These are phyloP conservation scores for Spilogale gracilis DNA, from an alignment of 2,113 vertebrate species.

Conservation along the genomic window DNA sequence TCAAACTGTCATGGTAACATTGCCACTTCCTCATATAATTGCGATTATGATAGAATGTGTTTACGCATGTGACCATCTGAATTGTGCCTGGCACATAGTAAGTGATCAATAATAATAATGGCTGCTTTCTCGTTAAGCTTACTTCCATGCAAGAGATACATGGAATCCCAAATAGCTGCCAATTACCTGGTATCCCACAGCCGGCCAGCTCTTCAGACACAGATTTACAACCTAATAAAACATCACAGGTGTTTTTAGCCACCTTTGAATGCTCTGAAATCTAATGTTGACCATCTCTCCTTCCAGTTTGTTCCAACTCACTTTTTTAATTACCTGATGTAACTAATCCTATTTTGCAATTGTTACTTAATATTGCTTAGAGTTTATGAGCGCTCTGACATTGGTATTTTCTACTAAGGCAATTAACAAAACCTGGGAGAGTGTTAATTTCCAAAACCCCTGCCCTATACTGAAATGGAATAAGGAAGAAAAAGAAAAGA, in stretches of 20 bases:
- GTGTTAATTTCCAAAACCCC: neutral
- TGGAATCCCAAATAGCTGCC: neutral
- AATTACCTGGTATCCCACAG: accelerated
- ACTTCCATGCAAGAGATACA: neutral
- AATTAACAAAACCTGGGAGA: neutral
- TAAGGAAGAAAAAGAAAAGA: neutral
- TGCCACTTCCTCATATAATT: neutral
- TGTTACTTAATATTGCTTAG: neutral
- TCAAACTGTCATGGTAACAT: neutral
- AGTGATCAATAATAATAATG: neutral
- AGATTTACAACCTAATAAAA: neutral
- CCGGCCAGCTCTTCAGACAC: neutral
- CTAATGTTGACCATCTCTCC: neutral
- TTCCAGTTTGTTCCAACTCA: neutral
- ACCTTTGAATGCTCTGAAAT: neutral
- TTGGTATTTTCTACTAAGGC: neutral
- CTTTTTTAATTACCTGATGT: neutral
- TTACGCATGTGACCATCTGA: neutral
- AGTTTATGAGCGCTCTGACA: neutral
- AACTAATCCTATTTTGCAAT: neutral
- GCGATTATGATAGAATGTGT: neutral
- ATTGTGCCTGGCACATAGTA: neutral
- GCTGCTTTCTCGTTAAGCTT: neutral
- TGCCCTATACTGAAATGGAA: neutral
- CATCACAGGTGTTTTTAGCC: neutral